Base-by-base conservation (phyloP, 2,113 vertebrate genomes). In the Budorcas taxicolor region DNA sequence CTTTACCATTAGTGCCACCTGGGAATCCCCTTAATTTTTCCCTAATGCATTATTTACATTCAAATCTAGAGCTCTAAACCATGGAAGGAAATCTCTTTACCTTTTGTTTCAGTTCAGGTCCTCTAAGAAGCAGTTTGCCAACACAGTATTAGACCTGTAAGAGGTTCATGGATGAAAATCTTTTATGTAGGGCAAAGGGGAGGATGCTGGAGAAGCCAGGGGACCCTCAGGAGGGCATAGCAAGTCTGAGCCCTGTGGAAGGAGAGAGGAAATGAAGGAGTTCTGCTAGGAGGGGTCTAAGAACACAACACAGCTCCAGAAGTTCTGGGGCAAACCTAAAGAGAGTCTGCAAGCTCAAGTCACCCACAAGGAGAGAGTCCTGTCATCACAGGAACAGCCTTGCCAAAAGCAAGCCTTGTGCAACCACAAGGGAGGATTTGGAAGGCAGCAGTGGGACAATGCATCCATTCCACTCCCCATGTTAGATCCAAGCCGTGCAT, bases 171-270 rank as follows among this genome's bases (percentile, higher is more conserved):
- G 3, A 23, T 87, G 36, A 87, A 81, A 87, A 84, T 25, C 19
- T 15, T 11, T 45, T 40, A 3, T 29, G 45, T n/a, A 13, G 3
- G n/a, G 33, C 16, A 52, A 27, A 50, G 1, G 1, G 1, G 47
- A 9, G 10, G 33, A 33, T 45, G 50, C 43, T 33, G 62, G 23
- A 27, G 16, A 23, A 86, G 9, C 31, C 17, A 47, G 8, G 3
- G 45, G 90, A 84, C 19, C 16, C 57, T 47, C n/a, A 11, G 6
- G 12, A 27, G 23, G 1, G 2, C 33, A 13, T 43, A 11, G 43
- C 17, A 90, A 60, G 25, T 8, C 11, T 87, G 81, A 57, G 11
- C 43, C 15, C 16, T 7, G 13, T 1, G 40, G 8, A 67, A 86
- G 43, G 19, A 15, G 15, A 36, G 13, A 14, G 23, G 31, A 62